phyloP scores from a whole-genome alignment of 1,140 invertebrate species.

The Drosophila chauvacae region DNA sequence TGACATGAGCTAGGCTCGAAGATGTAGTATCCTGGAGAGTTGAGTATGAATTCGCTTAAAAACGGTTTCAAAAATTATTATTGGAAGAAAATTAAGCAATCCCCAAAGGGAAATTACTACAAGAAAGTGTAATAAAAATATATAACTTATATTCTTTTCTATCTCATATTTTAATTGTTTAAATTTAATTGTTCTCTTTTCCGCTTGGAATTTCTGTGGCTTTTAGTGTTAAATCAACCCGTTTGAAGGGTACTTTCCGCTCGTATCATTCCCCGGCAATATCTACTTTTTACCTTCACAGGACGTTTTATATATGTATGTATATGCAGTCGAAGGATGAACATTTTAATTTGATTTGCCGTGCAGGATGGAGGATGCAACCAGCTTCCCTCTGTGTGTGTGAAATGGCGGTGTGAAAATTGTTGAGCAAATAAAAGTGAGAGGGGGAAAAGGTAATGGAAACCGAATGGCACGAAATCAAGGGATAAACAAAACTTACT shows the following conservation, averaged over 20 bases:
- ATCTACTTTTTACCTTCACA: constrained; percentile 3
- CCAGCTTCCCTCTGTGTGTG: constrained; percentile 1
- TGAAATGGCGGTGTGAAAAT: constrained; percentile 42
- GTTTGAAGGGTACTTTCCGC: background rate
- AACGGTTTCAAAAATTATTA: background rate
- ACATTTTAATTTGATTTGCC: constrained; percentile 77
- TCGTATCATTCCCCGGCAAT: constrained; percentile 29
- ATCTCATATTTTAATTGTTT: background rate
- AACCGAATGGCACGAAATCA: constrained; percentile 21
- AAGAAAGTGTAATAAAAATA: background rate
- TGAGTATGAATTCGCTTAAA: background rate
- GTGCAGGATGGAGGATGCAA: constrained; percentile 11
- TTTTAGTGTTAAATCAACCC: background rate
- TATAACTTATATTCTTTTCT: background rate
- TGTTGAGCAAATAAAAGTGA: constrained; percentile 35
- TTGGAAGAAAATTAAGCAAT: background rate
- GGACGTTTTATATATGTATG: constrained; percentile 17
- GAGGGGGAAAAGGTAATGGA: constrained; percentile 10
- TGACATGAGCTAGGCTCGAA: background rate
- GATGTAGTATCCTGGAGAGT: background rate
- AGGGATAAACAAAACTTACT: constrained; percentile 69
- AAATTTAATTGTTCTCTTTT: background rate
- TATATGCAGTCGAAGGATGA: constrained; percentile 56
- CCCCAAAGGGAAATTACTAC: background rate
- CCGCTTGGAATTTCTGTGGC: background rate